Percentiles rank a stretch among this genome's conserved stretches.
These are phyloP conservation scores for Hylaea fasciaria DNA, from an alignment of 2,888 invertebrate species.

Conservation along the genomic window DNA sequence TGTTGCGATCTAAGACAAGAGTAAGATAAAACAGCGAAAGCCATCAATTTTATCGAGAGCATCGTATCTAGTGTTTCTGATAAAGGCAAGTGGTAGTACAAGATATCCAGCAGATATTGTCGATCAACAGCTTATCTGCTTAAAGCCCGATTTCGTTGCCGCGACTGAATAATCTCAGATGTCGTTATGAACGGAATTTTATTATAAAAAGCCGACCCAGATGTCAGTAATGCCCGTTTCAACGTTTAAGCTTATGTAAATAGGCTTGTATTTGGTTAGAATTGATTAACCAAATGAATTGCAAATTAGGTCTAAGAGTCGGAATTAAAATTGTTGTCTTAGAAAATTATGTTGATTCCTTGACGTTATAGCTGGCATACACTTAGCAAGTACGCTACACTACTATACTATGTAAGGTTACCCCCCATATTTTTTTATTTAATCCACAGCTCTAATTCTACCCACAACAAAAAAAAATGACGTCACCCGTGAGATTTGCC, in stretches of 20 bases:
- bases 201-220: slow-evolving; percentile 26
- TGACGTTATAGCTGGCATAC: no score
- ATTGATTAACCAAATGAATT: slow-evolving; percentile 23
- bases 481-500: no score
- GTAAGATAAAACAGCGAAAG: slow-evolving; percentile 56
- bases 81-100: slow-evolving; percentile 56
- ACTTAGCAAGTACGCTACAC: no score
- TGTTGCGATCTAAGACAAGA: slow-evolving; percentile 65
- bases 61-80: slow-evolving; percentile 60
- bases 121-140: slow-evolving; percentile 64
- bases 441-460: no score
- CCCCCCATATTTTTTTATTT: no score
- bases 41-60: slow-evolving; percentile 77
- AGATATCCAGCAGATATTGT: slow-evolving; percentile 68
- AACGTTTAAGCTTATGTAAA: slow-evolving; percentile 19
- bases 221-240: slow-evolving; percentile 19
- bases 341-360: background rate
- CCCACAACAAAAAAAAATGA: no score
- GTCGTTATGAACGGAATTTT: slow-evolving; percentile 21
- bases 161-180: slow-evolving; percentile 18
- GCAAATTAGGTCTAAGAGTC: slow-evolving; percentile 8
- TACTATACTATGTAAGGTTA: no score
- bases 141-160: slow-evolving; percentile 26
- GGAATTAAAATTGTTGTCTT: background rate
- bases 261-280: slow-evolving; percentile 11